Evolutionary conservation across 2,113 vertebrate species (phyloP), one percentile per base, ranked within the genome.

Genomic region (Tupaia chinensis): DNA sequence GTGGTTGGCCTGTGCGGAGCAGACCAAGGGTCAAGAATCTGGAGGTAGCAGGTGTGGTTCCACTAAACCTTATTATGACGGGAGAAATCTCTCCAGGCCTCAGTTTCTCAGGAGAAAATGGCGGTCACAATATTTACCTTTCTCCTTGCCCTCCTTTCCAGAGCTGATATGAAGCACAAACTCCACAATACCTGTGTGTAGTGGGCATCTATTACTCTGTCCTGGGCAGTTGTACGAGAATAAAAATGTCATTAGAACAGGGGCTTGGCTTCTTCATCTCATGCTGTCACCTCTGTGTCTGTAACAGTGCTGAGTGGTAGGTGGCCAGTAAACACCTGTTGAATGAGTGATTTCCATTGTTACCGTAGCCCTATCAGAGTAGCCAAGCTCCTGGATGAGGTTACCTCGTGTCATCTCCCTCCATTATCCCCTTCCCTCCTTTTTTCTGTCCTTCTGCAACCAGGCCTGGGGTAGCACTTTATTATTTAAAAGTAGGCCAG

Each of bases 341-440:
- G 54, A n/a, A 15, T 23, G 61, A 20, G 29, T 44, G 63, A 1
- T 44, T 44, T 10, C 73, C 27, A 2, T 23, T 9, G 2, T 25
- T n/a, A 9, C 2, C 0, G 54, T 23, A 8, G 56, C 87, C n/a
- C 22, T 19, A 4, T 34, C 11, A 3, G 15, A 53, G 23, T 9
- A 44, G 60, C 23, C 11, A 22, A 25, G 14, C 20, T 34, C 66
- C 65, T 27, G 6, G 63, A 20, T 2, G 56, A 34, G 4, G 76
- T 10, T 66, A 44, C 8, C 17, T 78, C 19, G 23, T 86, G 78
- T 63, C 13, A 29, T 58, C 27, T 82, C 19, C 9, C 4, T 23
- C 53, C 7, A 79, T 78, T 4, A 79, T 88, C 93, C 70, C 8
- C 53, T 60, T 34, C 34, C 22, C 80, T 2, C 0, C 15, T 72